These are phyloP conservation scores for Mesorhabditis spiculigera DNA, from an alignment of 2,888 invertebrate genomes.

Conservation along the genomic window DNA sequence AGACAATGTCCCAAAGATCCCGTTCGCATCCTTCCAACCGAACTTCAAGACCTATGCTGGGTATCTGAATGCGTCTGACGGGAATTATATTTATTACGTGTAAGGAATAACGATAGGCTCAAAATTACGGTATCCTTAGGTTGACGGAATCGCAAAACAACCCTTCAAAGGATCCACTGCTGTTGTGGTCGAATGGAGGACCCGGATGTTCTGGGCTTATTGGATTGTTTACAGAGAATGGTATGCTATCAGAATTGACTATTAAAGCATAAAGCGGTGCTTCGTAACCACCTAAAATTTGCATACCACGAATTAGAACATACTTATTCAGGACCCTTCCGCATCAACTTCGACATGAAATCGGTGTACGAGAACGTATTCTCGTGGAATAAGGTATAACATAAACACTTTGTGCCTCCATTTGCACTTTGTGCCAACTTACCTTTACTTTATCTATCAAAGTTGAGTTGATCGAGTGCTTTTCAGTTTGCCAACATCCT, in stretches of 20 bases:
- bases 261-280: too few species aligned
- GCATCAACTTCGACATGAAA: neutral
- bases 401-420: too few species aligned
- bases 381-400: neutral
- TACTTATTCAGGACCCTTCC: neutral
- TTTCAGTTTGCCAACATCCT: conserved; percentile 6
- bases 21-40: neutral
- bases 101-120: neutral
- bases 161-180: conserved; percentile 58
- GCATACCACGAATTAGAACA: neutral
- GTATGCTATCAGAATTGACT: neutral
- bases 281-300: too few species aligned
- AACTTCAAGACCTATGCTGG: conserved; percentile 1
- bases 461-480: neutral
- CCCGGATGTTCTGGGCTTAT: conserved; percentile 59
- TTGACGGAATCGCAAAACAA: conserved; percentile 59
- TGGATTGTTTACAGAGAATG: conserved; percentile 1
- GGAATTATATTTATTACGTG: conserved; percentile 5
- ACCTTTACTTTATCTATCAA: too few species aligned
- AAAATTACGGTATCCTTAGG: conserved; percentile 40
- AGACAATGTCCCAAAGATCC: neutral
- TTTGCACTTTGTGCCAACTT: too few species aligned
- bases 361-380: neutral
- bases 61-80: conserved; percentile 4
- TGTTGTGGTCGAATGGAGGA: conserved; percentile 62